Evolutionary conservation across 2,888 invertebrate species (phyloP).

Genomic region (Metopia argyrocephala): DNA sequence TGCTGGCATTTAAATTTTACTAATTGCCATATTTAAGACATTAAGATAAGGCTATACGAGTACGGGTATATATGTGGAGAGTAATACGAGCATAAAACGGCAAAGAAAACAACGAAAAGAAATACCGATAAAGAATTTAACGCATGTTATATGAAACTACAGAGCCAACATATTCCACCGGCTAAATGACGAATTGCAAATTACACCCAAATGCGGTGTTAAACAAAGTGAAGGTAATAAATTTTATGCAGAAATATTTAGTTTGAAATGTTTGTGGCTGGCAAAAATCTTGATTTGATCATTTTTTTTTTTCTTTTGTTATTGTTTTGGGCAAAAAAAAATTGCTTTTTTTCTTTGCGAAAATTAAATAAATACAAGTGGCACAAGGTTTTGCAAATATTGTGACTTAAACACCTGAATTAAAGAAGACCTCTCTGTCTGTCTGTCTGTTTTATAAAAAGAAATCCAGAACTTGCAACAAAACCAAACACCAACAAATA

Average conservation of each 20-base stretch:
- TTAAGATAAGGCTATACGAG: constrained; percentile 53
- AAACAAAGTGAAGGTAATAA: constrained; percentile 60
- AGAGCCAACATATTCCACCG: constrained; percentile 48
- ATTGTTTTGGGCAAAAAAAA: constrained; percentile 18
- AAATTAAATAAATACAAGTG: constrained; percentile 47
- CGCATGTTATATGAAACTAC: constrained; percentile 50
- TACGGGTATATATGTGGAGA: constrained; percentile 31
- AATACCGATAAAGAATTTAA: constrained; percentile 52
- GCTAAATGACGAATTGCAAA: constrained; percentile 66
- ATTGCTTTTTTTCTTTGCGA: not conserved
- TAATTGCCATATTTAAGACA: constrained; percentile 59
- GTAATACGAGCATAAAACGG: not conserved
- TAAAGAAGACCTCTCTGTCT: constrained; percentile 23
- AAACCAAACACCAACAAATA: not conserved
- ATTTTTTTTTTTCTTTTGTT: not conserved
- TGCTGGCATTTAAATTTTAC: constrained; percentile 40
- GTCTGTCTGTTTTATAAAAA: not conserved
- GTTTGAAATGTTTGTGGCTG: constrained; percentile 13
- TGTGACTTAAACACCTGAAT: constrained; percentile 58
- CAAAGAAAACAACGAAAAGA: not conserved
- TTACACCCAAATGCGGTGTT: constrained; percentile 62
- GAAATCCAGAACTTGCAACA: not conserved
- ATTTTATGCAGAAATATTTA: constrained; percentile 31
- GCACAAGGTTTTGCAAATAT: constrained; percentile 57
- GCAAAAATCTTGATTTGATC: constrained; percentile 30